Conservation (phyloP, 2,113 vertebrate species). For the Lepisosteus oculatus region DNA sequence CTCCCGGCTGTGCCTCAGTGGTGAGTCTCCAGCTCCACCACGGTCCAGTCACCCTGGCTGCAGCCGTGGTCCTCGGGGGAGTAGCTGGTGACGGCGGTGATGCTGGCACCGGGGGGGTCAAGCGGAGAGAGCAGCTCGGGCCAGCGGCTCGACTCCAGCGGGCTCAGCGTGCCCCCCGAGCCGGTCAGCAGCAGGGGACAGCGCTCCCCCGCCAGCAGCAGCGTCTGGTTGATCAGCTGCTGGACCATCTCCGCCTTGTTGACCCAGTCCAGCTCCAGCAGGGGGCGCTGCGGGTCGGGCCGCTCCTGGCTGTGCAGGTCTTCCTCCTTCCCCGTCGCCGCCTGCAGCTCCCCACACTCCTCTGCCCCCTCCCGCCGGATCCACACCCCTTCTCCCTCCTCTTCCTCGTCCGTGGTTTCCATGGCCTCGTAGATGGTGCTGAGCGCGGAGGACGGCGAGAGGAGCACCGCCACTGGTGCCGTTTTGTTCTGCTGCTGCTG, state of each 20-base stretch:
- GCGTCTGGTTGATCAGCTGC: constrained; percentile 81
- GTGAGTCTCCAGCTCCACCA: constrained; percentile 87
- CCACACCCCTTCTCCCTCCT: constrained; percentile 25
- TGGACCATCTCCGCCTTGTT: constrained; percentile 78
- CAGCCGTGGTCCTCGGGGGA: constrained; percentile 79
- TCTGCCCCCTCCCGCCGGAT: background rate
- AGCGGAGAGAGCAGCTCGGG: constrained; percentile 77
- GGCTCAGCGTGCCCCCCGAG: constrained; percentile 67
- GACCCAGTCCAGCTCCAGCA: constrained; percentile 61
- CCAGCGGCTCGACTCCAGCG: constrained; percentile 82
- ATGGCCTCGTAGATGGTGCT: constrained; percentile 68
- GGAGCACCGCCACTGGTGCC: constrained; percentile 38
- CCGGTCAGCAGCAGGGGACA: constrained; percentile 53
- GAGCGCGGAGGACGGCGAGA: constrained; percentile 59
- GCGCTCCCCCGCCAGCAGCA: constrained; percentile 70
- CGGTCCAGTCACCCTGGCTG: constrained; percentile 86
- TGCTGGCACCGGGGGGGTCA: constrained; percentile 81
- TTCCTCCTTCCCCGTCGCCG: constrained; percentile 11
- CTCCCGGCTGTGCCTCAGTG: constrained; percentile 57
- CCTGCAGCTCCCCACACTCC: background rate
- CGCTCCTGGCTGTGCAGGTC: constrained; percentile 4
- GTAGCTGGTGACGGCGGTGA: constrained; percentile 86
- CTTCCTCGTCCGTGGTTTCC: constrained; percentile 59
- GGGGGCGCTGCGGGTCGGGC: constrained; percentile 37
- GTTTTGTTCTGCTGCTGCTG: constrained; percentile 42